phyloP scores from a whole-genome alignment of 2,113 vertebrate genomes.

The Halcyon senegalensis region DNA sequence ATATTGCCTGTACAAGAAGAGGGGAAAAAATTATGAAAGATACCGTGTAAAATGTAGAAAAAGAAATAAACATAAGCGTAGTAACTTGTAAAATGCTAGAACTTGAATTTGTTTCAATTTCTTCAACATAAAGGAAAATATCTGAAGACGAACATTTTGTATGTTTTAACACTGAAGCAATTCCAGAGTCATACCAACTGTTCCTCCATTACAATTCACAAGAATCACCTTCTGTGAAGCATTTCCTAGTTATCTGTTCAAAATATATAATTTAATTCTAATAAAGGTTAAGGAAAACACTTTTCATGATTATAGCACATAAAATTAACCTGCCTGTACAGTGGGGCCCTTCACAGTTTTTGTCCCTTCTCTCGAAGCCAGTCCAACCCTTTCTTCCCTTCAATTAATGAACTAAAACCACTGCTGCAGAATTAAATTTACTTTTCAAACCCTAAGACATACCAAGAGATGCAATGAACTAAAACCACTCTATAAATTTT shows the following conservation, averaged over 20 bases:
- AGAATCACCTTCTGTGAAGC: background rate
- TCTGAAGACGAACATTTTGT: background rate
- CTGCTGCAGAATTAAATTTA: background rate
- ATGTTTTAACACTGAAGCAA: background rate
- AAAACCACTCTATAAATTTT: background rate
- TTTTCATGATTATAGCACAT: background rate
- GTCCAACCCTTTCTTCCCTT: background rate
- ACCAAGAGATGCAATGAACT: background rate
- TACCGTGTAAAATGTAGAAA: background rate
- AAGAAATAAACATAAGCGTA: background rate
- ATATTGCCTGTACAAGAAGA: conserved; percentile 82
- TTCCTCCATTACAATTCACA: background rate
- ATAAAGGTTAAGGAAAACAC: background rate
- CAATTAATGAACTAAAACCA: background rate
- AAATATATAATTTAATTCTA: background rate
- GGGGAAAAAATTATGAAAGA: background rate
- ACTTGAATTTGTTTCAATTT: background rate
- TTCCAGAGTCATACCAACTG: background rate
- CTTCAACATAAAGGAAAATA: background rate
- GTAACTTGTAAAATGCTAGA: background rate
- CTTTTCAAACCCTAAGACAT: background rate
- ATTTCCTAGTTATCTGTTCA: background rate
- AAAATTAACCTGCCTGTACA: background rate
- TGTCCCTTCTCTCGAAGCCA: background rate
- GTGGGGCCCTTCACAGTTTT: background rate